phyloP scores from a whole-genome alignment of 2,113 vertebrate genomes.

The Opisthocomus hoazin region DNA sequence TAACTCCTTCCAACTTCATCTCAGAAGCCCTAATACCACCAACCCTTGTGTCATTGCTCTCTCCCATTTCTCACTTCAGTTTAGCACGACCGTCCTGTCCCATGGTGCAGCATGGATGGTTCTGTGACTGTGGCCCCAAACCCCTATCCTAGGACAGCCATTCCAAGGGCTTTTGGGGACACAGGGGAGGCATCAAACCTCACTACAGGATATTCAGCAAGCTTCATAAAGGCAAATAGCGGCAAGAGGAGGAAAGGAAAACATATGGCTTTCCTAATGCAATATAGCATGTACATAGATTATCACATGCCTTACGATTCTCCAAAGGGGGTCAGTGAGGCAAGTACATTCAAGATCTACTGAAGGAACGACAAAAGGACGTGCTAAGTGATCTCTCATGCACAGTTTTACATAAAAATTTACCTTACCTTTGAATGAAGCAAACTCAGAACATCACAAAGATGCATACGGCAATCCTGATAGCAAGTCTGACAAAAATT shows the following conservation, averaged over 20 bases:
- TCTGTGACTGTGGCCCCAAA: neutral
- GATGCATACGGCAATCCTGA: neutral
- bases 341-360: neutral
- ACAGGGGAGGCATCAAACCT: neutral
- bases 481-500: neutral
- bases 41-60: neutral
- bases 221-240: neutral
- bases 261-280: neutral
- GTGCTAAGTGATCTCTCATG: neutral
- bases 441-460: neutral
- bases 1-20: neutral
- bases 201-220: neutral
- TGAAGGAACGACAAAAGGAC: neutral
- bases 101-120: accelerated
- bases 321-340: neutral
- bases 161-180: neutral
- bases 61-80: neutral
- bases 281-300: neutral
- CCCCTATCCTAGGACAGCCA: neutral
- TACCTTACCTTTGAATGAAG: neutral
- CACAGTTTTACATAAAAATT: neutral
- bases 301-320: neutral
- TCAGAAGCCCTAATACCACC: neutral
- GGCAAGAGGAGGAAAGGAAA: neutral
- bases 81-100: neutral